phyloP scores from a whole-genome alignment of 2,888 invertebrate genomes.

The Hirtodrosophila alboralis region DNA sequence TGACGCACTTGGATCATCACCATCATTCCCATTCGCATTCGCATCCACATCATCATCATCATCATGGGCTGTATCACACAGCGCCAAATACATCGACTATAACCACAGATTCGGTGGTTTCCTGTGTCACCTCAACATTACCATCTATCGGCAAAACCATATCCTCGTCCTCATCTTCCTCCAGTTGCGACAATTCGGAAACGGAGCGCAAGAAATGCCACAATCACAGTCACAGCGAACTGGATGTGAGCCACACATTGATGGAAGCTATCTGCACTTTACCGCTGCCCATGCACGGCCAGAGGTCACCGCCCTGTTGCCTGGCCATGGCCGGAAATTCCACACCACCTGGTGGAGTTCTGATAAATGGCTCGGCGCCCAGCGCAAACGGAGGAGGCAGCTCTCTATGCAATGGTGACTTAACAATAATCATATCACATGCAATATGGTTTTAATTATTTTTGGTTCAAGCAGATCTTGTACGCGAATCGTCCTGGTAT shows the following conservation, averaged over 20 bases:
- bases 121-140: slow-evolving; percentile 75
- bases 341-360: slow-evolving; percentile 54
- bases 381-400: slow-evolving; percentile 41
- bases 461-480: slow-evolving; percentile 66
- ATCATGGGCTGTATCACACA: slow-evolving; percentile 67
- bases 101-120: slow-evolving; percentile 78
- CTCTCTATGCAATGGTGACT: slow-evolving; percentile 70
- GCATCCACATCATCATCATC: slow-evolving; percentile 53
- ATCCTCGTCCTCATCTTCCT: slow-evolving; percentile 63
- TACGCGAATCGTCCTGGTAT: slow-evolving; percentile 80
- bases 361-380: slow-evolving; percentile 57
- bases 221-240: slow-evolving; percentile 50
- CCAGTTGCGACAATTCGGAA: slow-evolving; percentile 59
- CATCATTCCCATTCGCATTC: slow-evolving; percentile 51
- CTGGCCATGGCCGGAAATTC: slow-evolving; percentile 66
- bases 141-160: slow-evolving; percentile 64
- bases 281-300: slow-evolving; percentile 56
- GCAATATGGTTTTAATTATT: background rate
- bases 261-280: slow-evolving; percentile 68
- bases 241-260: slow-evolving; percentile 65
- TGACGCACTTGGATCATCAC: slow-evolving; percentile 71
- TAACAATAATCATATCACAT: background rate
- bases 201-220: slow-evolving; percentile 78
- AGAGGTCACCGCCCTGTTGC: slow-evolving; percentile 70
- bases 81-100: slow-evolving; percentile 69